Conservation (phyloP, 2,888 invertebrate genomes). For the Belgica antarctica region DNA sequence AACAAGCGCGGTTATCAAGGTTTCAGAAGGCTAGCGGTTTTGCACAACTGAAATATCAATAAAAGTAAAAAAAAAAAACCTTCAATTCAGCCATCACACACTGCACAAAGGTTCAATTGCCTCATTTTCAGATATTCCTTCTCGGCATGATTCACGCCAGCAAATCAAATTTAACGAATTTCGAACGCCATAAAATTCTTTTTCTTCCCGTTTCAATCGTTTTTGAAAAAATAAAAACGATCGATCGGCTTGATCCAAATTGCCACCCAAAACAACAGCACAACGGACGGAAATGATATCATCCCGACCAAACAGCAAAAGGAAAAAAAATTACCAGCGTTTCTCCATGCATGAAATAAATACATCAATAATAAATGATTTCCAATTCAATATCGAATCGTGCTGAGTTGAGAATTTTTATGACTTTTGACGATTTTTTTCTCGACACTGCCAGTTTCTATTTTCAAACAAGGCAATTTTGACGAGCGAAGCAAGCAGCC, state of each 20-base stretch:
- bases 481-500: background rate
- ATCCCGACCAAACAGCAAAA: conserved; percentile 6
- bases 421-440: conserved; percentile 26
- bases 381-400: conserved; percentile 38
- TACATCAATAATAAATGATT: conserved; percentile 41
- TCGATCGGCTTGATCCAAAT: background rate
- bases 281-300: conserved; percentile 34
- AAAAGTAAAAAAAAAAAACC: too few relatives aligned
- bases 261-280: background rate
- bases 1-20: too few relatives aligned
- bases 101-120: too few relatives aligned
- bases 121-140: too few relatives aligned
- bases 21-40: too few relatives aligned
- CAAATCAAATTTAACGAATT: conserved; percentile 13
- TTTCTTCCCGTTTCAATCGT: background rate
- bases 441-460: background rate
- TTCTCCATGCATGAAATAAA: conserved; percentile 6
- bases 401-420: conserved; percentile 2
- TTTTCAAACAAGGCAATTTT: background rate
- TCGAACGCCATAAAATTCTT: background rate
- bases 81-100: too few relatives aligned
- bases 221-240: background rate
- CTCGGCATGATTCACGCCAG: background rate
- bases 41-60: too few relatives aligned
- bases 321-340: too few relatives aligned